Evolutionary conservation across 2,888 invertebrate genomes (phyloP), one percentile per base, ranked within the genome.

Genomic region (Mermis nigrescens): DNA sequence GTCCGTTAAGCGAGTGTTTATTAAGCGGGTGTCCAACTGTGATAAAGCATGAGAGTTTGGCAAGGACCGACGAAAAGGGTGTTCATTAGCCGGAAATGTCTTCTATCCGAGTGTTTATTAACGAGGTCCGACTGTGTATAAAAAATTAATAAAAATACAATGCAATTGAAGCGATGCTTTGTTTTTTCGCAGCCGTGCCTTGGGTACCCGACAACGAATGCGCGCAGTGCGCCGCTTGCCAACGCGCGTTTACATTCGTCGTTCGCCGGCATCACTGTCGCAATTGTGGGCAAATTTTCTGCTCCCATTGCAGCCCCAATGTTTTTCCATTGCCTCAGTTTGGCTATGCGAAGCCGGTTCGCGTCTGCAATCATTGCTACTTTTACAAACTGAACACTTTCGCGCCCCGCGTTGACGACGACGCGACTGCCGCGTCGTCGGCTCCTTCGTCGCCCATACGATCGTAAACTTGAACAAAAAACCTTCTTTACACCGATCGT

Each of bases 251-350:
- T 77, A 95, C 91, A 2, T 86, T 95, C 64, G 86, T 98, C 67
- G 82, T 94, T 46, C 81, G 95, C 24, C 78, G 95, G 12, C 94
- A 95, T 74, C 94, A 95, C 74, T 94, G 94, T 74, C 82, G 94
- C 63, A 83, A 86, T 69, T 95, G 94, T 76, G 94, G 94, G 0
- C 84, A 87, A 66, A 92, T 95, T 73, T 94, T 89, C 77, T 95
- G 94, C 74, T 82, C 82, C 65, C 79, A 82, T n/a, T 95, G 94
- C 75, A 92, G 92, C 55, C 91, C 91, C 73, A 90, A 91, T 74
- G 82, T 83, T 1, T 84, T 86, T 75, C 81, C 86, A 1, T 76
- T 94, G 77, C 82, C 85, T 63, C 95, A 98, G 74, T 94, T 62
- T 70, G 79, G 82, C 12, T 81, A 83, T 64, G 78, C 82, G 22